These are phyloP conservation scores for Psilanteris sp. DNA, from an alignment of 1,140 invertebrate genomes.

Conservation along the genomic window DNA sequence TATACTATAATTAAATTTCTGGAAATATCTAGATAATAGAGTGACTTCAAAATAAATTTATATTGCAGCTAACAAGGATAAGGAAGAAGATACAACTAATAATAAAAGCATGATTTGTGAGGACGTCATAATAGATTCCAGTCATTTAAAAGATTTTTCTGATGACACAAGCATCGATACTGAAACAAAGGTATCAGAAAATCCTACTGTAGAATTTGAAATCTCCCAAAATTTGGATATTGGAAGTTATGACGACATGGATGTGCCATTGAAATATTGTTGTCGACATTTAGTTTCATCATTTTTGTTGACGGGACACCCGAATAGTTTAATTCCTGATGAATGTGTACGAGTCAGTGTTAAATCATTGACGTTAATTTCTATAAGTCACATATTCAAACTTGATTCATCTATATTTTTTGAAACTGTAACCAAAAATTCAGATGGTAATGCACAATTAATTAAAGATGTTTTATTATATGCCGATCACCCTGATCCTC, in stretches of 20 bases:
- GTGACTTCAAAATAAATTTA: no score
- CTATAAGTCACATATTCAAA: conserved; percentile 85
- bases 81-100: neutral
- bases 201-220: conserved; percentile 1
- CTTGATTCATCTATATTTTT: conserved; percentile 86
- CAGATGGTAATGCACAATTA: conserved; percentile 78
- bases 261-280: conserved; percentile 87
- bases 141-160: conserved; percentile 3
- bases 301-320: conserved; percentile 86
- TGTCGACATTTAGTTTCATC: conserved; percentile 86
- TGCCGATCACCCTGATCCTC: conserved; percentile 88
- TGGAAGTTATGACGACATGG: conserved; percentile 84
- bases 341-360: conserved; percentile 89
- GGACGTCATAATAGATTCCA: neutral
- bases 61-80: neutral
- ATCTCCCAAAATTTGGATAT: conserved; percentile 78
- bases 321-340: conserved; percentile 83
- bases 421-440: conserved; percentile 69
- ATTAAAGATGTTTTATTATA: conserved; percentile 87
- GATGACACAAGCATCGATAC: conserved; percentile 21
- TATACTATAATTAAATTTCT: no score
- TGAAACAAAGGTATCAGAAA: neutral
- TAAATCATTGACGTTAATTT: conserved; percentile 89
- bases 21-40: no score
- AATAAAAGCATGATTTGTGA: neutral